phyloP scores from a whole-genome alignment of 64 coral and sea anemone genomes.

The Pachyseris speciosa region DNA sequence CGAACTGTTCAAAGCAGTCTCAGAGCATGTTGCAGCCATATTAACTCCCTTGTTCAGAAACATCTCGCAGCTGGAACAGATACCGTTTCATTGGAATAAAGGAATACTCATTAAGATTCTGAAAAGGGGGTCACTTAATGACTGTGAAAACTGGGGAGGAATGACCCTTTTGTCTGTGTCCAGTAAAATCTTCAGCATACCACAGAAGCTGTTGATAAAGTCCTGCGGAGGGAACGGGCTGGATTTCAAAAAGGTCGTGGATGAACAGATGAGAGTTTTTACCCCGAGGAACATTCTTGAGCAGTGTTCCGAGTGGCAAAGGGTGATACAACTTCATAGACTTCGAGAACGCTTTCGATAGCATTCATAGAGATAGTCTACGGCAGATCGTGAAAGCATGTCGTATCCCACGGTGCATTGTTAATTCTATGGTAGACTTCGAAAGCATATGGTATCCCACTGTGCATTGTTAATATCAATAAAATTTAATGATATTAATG shows the following conservation, averaged over 20 bases:
- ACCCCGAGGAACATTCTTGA: not conserved
- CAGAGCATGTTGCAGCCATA: not conserved
- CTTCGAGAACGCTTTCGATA: constrained; percentile 10
- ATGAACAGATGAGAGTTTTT: not conserved
- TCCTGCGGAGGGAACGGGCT: not conserved
- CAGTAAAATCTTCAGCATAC: constrained; percentile 21
- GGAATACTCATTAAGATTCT: not conserved
- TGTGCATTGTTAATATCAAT: not conserved
- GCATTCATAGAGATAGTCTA: constrained; percentile 13
- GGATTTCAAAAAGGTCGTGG: not conserved
- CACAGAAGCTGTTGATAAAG: not conserved
- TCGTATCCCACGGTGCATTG: not conserved
- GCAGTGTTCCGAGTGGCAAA: not conserved
- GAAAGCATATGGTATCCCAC: not conserved
- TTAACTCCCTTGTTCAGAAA: not conserved
- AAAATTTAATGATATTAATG: too few relatives aligned
- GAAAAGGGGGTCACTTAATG: not conserved
- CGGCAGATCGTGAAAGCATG: not conserved
- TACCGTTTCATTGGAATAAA: not conserved
- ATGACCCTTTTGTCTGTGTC: constrained; percentile 32
- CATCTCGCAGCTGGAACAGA: not conserved
- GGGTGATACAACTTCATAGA: not conserved
- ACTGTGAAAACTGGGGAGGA: constrained; percentile 43
- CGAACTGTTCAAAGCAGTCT: constrained; percentile 8
- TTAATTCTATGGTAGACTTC: not conserved